Percentiles rank a stretch among this genome's conserved stretches.
Evolutionary conservation across 2,797 vertebrate genomes (phyloP).

Genomic region (Scarus forsteni): DNA sequence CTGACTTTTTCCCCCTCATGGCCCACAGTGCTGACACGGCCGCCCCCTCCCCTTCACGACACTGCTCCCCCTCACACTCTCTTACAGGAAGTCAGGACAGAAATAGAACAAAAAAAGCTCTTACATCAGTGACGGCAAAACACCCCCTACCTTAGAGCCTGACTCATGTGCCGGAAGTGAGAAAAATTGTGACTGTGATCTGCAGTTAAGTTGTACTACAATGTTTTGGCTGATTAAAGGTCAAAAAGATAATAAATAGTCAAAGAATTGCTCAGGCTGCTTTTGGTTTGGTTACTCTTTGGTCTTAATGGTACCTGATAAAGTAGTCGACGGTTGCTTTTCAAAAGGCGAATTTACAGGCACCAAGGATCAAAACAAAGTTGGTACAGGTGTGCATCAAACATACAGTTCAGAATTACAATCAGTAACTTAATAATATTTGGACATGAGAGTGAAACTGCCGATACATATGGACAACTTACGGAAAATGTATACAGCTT

Average conservation of each 20-base stretch:
- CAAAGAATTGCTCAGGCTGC: neutral
- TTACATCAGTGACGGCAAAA: conserved; percentile 34
- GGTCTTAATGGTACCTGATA: no score
- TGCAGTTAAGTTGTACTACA: neutral
- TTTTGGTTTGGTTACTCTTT: neutral
- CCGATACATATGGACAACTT: no score
- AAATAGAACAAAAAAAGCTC: conserved; percentile 76
- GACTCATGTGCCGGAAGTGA: conserved; percentile 9
- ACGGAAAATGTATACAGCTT: no score
- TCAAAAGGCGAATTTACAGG: no score
- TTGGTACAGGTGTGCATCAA: no score
- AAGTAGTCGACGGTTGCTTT: no score
- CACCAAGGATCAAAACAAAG: no score
- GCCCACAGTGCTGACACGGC: conserved; percentile 25
- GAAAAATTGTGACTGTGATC: neutral
- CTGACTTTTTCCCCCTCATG: neutral
- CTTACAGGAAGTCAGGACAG: conserved; percentile 76
- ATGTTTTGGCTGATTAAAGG: no score
- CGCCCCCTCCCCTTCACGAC: neutral
- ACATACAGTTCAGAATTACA: no score
- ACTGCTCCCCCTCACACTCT: conserved; percentile 35
- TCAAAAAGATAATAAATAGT: neutral
- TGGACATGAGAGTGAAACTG: no score
- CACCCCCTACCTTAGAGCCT: conserved; percentile 25
- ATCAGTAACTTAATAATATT: no score